A percentile compares a stretch with the other conserved stretches of the same genome.
Conservation (phyloP, 2,888 invertebrate genomes). For the Volucella inanis region DNA sequence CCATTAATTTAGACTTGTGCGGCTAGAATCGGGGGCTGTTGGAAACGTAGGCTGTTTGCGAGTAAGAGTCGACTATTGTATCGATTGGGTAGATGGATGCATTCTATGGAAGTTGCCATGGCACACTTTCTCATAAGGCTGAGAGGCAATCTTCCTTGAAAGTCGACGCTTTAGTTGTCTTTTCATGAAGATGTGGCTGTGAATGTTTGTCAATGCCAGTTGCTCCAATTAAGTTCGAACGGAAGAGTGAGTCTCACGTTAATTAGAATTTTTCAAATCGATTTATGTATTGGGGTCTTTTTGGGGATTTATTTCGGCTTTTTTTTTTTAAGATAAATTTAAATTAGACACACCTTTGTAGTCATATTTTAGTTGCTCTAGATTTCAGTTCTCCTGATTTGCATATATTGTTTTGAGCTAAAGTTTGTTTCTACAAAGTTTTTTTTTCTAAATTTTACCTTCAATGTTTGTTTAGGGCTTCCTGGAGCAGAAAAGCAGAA, state of each 20-base stretch:
- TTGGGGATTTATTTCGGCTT: not conserved
- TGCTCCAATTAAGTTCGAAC: not conserved
- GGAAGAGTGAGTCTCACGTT: not conserved
- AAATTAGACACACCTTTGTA: not conserved
- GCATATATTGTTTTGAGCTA: too few species aligned
- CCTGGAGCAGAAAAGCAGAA: too few species aligned
- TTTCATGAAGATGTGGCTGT: not conserved
- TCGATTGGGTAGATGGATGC: slow-evolving; percentile 10
- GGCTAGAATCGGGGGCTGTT: not conserved
- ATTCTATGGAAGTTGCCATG: slow-evolving; percentile 1
- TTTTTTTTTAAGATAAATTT: not conserved
- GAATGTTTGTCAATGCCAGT: too few species aligned
- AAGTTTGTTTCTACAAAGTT: too few species aligned
- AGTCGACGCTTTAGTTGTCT: not conserved
- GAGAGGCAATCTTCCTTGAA: not conserved
- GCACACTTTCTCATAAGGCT: slow-evolving; percentile 4
- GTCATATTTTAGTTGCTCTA: too few species aligned
- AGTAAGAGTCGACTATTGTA: not conserved
- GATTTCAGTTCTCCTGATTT: too few species aligned
- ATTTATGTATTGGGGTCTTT: not conserved
- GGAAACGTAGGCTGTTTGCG: not conserved
- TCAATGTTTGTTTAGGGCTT: too few species aligned
- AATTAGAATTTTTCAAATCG: slow-evolving; percentile 2
- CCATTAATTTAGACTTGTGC: slow-evolving; percentile 3
- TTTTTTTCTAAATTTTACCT: too few species aligned